Percentiles rank a stretch among this genome's conserved stretches.
Conservation (phyloP, 2,888 invertebrate genomes). For the Melieria picta region DNA sequence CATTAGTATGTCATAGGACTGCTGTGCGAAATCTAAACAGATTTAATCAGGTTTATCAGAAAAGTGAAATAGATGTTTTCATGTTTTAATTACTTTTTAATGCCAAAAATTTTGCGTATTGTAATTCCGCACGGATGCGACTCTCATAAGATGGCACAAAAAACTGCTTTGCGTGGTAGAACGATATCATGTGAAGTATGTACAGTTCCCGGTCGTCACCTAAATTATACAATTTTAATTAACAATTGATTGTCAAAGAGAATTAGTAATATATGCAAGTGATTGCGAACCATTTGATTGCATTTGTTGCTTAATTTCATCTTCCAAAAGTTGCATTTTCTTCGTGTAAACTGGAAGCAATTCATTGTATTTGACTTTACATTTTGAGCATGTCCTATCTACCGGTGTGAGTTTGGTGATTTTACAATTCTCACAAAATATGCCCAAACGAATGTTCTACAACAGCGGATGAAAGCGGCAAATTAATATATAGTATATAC, state of each 20-base stretch:
- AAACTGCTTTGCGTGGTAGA: constrained; percentile 37
- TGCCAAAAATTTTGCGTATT: constrained; percentile 47
- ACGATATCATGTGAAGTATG: neutral
- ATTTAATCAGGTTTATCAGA: constrained; percentile 1
- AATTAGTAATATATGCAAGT: neutral
- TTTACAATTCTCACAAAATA: constrained; percentile 43
- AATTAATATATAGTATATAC: too few species aligned
- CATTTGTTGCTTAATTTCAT: constrained; percentile 36
- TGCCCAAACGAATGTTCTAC: constrained; percentile 41
- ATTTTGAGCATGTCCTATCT: constrained; percentile 38
- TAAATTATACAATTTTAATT: constrained; percentile 2
- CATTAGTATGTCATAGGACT: constrained; percentile 44
- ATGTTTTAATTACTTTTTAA: constrained; percentile 44
- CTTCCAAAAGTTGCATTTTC: constrained; percentile 37
- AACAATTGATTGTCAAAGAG: neutral
- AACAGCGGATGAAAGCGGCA: constrained; percentile 4
- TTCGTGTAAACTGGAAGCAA: constrained; percentile 40
- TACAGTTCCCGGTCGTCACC: constrained; percentile 12
- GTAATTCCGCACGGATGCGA: constrained; percentile 42
- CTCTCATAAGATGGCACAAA: constrained; percentile 44
- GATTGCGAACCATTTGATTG: constrained; percentile 14
- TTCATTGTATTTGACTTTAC: constrained; percentile 37
- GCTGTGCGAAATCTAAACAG: constrained; percentile 46
- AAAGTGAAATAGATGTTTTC: too few species aligned
- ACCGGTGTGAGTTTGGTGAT: constrained; percentile 38